Evolutionary conservation across 2,888 invertebrate species (phyloP).

Genomic region (Glomeris marginata): DNA sequence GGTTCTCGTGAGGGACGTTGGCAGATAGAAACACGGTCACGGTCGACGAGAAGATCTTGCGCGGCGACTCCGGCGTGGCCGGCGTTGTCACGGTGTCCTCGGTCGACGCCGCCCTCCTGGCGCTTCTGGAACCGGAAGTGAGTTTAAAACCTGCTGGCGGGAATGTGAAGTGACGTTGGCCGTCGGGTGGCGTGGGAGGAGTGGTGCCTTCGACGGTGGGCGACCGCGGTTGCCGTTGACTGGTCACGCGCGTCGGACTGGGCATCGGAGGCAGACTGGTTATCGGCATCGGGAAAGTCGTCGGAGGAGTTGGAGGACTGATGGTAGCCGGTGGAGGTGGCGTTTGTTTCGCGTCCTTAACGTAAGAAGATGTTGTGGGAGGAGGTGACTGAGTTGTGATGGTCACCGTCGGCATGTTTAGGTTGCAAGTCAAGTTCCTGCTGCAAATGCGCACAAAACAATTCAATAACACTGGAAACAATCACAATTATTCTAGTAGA

Average conservation of each 20-base stretch:
- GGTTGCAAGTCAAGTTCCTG: background rate
- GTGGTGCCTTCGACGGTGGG: constrained; percentile 8
- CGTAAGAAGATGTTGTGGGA: constrained; percentile 8
- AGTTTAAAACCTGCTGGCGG: background rate
- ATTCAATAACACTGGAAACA: no score
- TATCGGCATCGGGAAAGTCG: constrained; percentile 15
- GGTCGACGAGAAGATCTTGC: constrained; percentile 2
- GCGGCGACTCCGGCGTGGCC: constrained; percentile 3
- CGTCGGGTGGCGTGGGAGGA: constrained; percentile 5
- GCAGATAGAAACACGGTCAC: constrained; percentile 2
- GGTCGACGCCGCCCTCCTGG: background rate
- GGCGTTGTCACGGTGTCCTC: background rate
- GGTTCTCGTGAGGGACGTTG: no score
- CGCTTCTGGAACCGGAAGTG: background rate
- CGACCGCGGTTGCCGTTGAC: constrained; percentile 7
- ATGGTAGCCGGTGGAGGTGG: constrained; percentile 2
- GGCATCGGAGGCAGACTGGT: constrained; percentile 14
- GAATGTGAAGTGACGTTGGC: background rate
- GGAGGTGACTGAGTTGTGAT: constrained; percentile 28
- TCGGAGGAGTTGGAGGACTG: constrained; percentile 1
- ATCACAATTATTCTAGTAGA: no score
- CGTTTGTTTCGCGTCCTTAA: constrained; percentile 12
- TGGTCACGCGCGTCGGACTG: constrained; percentile 11
- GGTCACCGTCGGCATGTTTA: constrained; percentile 27
- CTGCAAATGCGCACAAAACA: no score